A percentile compares a stretch with the other conserved stretches of the same genome.
Evolutionary conservation across 2,113 vertebrate species (phyloP).

Genomic region (Prinia subflava): DNA sequence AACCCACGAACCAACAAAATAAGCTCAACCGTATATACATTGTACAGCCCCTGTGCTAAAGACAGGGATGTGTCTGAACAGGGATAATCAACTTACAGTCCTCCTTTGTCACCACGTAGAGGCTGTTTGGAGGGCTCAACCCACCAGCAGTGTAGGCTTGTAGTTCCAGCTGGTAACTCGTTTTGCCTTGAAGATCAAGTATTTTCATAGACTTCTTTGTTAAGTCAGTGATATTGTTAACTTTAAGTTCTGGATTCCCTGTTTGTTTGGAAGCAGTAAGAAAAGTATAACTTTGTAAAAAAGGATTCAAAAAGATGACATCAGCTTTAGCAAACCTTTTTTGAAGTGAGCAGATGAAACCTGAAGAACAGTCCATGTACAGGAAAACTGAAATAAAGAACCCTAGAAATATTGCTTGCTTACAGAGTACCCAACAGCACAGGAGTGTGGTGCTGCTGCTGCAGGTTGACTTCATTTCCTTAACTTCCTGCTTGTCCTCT

Average conservation of each 20-base stretch:
- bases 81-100: slow-evolving; percentile 69
- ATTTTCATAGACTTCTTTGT: slow-evolving; percentile 74
- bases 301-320: not conserved
- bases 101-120: slow-evolving; percentile 78
- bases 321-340: not conserved
- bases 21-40: not conserved
- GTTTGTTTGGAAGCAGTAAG: slow-evolving; percentile 6
- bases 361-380: not conserved
- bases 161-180: slow-evolving; percentile 75
- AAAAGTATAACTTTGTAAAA: not conserved
- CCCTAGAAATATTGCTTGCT: not conserved
- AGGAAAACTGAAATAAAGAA: not conserved
- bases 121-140: slow-evolving; percentile 68
- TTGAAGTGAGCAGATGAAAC: not conserved
- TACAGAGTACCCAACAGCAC: not conserved
- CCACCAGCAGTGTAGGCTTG: slow-evolving; percentile 75
- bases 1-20: not conserved
- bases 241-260: slow-evolving; percentile 70
- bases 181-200: slow-evolving; percentile 76
- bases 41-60: not conserved
- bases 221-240: slow-evolving; percentile 76
- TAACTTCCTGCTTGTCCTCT: not conserved
- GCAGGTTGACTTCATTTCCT: not conserved
- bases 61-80: not conserved
- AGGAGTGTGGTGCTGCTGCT: not conserved